Evolutionary conservation across 2,113 vertebrate genomes (phyloP).

Genomic region (Variabilichromis moorii): DNA sequence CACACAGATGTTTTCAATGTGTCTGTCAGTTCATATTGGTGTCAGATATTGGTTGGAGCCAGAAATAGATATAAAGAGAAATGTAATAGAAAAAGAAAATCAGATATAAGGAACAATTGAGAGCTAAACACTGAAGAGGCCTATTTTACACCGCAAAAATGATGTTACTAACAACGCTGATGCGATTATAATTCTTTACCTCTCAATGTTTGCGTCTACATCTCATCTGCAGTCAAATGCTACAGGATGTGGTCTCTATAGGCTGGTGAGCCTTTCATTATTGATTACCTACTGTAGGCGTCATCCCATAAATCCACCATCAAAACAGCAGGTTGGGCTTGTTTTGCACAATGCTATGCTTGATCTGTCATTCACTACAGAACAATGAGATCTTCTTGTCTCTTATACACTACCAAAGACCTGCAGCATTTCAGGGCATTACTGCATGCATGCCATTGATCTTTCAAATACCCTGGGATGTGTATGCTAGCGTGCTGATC

Average conservation of each 20-base stretch:
- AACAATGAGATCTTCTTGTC: conserved; percentile 49
- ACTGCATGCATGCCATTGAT: conserved; percentile 69
- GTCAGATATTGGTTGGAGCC: conserved; percentile 13
- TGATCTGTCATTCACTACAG: background rate
- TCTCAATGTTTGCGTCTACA: background rate
- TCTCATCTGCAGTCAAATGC: background rate
- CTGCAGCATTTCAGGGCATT: conserved; percentile 60
- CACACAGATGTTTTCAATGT: background rate
- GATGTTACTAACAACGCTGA: background rate
- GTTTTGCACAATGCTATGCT: background rate
- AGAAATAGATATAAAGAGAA: conserved; percentile 28
- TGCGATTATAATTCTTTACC: background rate
- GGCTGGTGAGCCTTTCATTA: conserved; percentile 1
- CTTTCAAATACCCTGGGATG: conserved; percentile 35
- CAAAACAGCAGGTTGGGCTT: background rate
- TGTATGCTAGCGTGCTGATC: conserved; percentile 4
- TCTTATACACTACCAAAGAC: conserved; percentile 54
- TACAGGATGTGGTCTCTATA: background rate
- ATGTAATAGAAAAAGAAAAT: background rate
- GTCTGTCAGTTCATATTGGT: conserved; percentile 3
- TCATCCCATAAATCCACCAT: background rate
- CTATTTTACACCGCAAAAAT: background rate
- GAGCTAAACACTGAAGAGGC: background rate
- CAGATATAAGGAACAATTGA: background rate
- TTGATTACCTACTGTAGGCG: background rate